Base-by-base conservation (phyloP, 2,797 vertebrate genomes). In the Lepilemur ruficaudatus region DNA sequence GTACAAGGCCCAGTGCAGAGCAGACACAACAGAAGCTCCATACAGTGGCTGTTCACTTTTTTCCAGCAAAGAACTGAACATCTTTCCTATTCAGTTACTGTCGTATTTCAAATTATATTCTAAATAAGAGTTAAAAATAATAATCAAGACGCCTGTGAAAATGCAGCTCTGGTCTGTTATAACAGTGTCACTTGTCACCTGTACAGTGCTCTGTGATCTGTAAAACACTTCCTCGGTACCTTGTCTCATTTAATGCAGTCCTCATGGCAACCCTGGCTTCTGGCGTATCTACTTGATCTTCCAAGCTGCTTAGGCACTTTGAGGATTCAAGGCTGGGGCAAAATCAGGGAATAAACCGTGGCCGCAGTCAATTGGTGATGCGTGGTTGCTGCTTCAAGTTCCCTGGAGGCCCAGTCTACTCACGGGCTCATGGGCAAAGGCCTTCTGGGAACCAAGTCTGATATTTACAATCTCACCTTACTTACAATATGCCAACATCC, bases 111-210 rank as follows among this genome's bases (percentile, higher is more conserved):
- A 72, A 7, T 92, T 57, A 43, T 43, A 67, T 67, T 80, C 84
- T 50, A 94, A 87, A 65, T 43, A 69, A 55, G 20, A 63, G 41
- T 75, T 57, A 91, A 91, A 88, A 92, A 38, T 38, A 86, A 93
- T 63, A 82, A 57, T 87, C 61, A 70, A 93, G 90, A 78, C 15
- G 17, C 46, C 55, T 22, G 4, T 32, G 69, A 70, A 78, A 70
- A 65, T 0, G 1, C 22, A 63, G 75, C 46, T 90, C 59, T 52
- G 50, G 85, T 81, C 67, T 82, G 81, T 70, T 46, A 22, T 23
- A 70, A 63, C 3, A 63, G 46, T 7, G 28, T 25, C 38, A 35
- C 76, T 35, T 76, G 61, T 63, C 70, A 91, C 20, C 55, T 11
- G 1, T 32, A 50, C 38, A 72, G 46, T 43, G n/a, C 46, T 48